Evolutionary conservation across 2,113 vertebrate species (phyloP).

Genomic region (Brachyhypopomus gauderio): DNA sequence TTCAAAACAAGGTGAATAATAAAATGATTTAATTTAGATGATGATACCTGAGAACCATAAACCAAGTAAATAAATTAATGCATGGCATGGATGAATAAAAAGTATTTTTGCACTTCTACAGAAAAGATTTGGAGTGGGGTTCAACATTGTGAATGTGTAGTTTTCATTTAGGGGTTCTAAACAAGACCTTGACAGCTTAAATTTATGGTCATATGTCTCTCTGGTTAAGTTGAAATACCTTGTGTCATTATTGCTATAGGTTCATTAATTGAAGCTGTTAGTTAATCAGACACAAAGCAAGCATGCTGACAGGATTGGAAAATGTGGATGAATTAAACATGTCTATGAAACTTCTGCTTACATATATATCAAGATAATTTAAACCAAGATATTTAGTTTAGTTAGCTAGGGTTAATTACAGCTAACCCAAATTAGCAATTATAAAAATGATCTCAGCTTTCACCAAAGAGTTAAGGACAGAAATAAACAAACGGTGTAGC

Average conservation of each 20-base stretch:
- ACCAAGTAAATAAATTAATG: not conserved
- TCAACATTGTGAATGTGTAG: not conserved
- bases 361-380: not conserved
- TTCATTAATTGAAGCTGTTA: not conserved
- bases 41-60: conserved; percentile 3
- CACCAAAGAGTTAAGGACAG: not conserved
- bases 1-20: not conserved
- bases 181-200: not conserved
- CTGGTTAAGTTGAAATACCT: not conserved
- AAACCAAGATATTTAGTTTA: not conserved
- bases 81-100: not conserved
- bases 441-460: not conserved
- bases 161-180: not conserved
- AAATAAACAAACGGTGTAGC: not conserved
- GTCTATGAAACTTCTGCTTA: not conserved
- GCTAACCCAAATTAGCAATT: not conserved
- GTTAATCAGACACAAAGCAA: not conserved
- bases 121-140: not conserved
- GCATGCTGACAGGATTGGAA: not conserved
- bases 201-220: not conserved
- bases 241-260: not conserved
- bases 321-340: not conserved
- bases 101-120: not conserved
- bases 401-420: not conserved
- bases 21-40: not conserved